These are phyloP conservation scores for Phylloscopus trochilus DNA, from an alignment of 2,113 vertebrate species.

Conservation along the genomic window DNA sequence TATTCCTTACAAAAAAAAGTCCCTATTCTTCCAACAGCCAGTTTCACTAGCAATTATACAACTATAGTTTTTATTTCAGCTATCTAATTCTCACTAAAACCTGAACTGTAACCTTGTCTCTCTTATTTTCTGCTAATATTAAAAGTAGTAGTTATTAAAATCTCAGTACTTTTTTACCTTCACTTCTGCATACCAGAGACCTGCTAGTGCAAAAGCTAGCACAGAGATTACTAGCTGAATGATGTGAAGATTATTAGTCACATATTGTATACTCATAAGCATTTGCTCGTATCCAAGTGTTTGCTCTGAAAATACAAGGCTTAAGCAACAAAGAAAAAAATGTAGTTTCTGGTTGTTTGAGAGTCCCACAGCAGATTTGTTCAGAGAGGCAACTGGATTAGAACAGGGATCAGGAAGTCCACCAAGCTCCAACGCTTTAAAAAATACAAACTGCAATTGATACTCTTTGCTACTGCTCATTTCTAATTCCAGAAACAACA, in stretches of 20 bases:
- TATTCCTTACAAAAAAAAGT: not conserved
- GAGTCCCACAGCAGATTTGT: not conserved
- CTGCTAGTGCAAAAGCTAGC: conserved; percentile 48
- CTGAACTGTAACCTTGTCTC: not conserved
- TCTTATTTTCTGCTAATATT: not conserved
- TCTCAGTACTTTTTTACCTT: conserved; percentile 40
- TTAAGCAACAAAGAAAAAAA: not conserved
- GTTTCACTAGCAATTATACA: not conserved
- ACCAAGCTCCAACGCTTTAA: not conserved
- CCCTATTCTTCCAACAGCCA: not conserved
- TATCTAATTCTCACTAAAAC: not conserved
- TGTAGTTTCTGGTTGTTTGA: not conserved
- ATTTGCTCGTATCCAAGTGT: conserved; percentile 8
- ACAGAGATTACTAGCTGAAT: conserved; percentile 11
- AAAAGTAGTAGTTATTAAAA: conserved; percentile 30
- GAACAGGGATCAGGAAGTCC: not conserved
- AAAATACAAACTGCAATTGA: not conserved
- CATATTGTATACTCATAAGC: conserved; percentile 1
- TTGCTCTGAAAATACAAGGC: conserved; percentile 17
- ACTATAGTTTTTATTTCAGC: not conserved
- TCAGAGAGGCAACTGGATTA: not conserved
- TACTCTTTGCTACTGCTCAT: not conserved
- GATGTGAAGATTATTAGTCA: not conserved
- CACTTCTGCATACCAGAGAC: conserved; percentile 20
- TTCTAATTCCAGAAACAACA: conserved; percentile 16